These are phyloP conservation scores for Kryphioiulus occultus DNA, from an alignment of 2,888 invertebrate species.

Conservation along the genomic window DNA sequence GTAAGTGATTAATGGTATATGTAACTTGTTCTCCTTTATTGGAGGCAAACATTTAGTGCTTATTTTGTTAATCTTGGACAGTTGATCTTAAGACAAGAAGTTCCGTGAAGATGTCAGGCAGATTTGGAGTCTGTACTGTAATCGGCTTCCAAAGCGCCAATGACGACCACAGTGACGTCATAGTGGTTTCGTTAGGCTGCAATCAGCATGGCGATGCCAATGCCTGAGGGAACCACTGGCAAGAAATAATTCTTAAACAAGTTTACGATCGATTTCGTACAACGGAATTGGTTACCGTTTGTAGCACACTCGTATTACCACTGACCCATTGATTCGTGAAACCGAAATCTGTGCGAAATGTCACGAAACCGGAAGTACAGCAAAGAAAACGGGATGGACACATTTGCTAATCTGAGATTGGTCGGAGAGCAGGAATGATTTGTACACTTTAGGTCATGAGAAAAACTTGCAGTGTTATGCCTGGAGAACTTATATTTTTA, in stretches of 20 bases:
- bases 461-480: too few species aligned
- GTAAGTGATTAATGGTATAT: too few species aligned
- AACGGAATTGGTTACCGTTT: neutral
- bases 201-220: neutral
- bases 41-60: neutral
- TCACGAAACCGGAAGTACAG: neutral
- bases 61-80: neutral
- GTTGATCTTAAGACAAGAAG: neutral
- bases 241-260: conserved; percentile 1
- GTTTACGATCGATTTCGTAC: neutral
- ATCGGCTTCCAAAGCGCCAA: neutral
- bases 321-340: neutral
- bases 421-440: too few species aligned
- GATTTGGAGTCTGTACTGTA: neutral
- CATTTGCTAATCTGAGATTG: too few species aligned
- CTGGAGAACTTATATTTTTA: too few species aligned
- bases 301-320: neutral
- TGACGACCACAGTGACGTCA: neutral
- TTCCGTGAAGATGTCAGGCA: neutral
- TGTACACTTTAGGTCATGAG: too few species aligned
- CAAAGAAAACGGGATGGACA: neutral
- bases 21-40: neutral
- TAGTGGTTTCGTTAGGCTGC: neutral
- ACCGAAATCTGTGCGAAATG: neutral
- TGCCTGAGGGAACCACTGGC: neutral